Evolutionary conservation across 92 coral and sea anemone species (phyloP), one percentile per base, ranked within the genome.

Genomic region (Isaurus tuberculatus): DNA sequence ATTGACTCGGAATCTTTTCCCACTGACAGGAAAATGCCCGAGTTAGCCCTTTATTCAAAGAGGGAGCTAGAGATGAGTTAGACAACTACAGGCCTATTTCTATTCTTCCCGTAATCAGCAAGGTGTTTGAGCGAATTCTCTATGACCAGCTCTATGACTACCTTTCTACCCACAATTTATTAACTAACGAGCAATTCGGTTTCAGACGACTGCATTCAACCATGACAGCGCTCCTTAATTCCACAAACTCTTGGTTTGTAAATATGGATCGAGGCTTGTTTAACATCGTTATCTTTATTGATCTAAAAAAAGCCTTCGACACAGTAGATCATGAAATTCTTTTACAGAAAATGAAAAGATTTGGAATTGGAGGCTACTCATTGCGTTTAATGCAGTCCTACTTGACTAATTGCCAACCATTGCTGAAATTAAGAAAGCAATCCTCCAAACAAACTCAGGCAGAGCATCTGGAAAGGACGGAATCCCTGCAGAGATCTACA

Each of bases 361-460:
- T 40, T 4, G 9, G 44, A 10, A 4, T 40, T 40, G 44, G 44
- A 40, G 44, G 9, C 44, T 40, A 40, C 44, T 40, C 44, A 10
- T 40, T 40, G 9, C 44, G 44, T 40, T 40, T 40, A 40, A 40
- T 40, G 44, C 9, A 40, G 44, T 40, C 44, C 44, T 40, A 40
- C 9, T 40, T 40, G n/a, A n/a, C n/a, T n/a, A n/a, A n/a, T n/a
- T n/a, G 4, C 88, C 75, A 14, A 30, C 84, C 51, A 48, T 84
- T 37, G 43, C 43, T 37, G 73, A 84, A 72, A 65, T 84, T 31
- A 44, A 73, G 73, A 84, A 84, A 70, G 83, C 88, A 29, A 84
- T 84, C 82, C 70, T n/a, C n/a, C n/a, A n/a, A n/a, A n/a, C n/a
- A n/a, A n/a, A n/a, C n/a, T n/a, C n/a, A n/a, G n/a, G n/a, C n/a